Evolutionary conservation across 2,113 vertebrate genomes (phyloP).

Genomic region (Limnothrissa miodon): DNA sequence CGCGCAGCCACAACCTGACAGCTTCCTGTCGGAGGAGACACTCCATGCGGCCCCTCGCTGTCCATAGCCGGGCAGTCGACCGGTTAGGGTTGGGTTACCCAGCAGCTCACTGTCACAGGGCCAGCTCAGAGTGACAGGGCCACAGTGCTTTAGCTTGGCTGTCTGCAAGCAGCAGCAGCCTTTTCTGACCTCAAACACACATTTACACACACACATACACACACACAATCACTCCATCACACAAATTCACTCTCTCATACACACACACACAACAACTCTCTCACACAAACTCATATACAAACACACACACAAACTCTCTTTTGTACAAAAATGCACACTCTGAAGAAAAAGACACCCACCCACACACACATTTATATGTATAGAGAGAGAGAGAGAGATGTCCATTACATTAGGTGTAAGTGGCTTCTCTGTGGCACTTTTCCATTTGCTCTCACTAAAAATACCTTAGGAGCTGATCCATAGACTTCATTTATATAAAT

Average conservation of each 20-base stretch:
- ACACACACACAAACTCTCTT: not conserved
- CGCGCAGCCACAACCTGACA: constrained; percentile 23
- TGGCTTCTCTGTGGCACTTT: not conserved
- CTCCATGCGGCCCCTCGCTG: not conserved
- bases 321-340: not conserved
- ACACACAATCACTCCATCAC: not conserved
- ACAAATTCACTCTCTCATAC: not conserved
- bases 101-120: not conserved
- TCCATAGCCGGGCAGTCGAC: not conserved
- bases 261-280: not conserved
- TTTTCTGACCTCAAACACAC: too few species aligned
- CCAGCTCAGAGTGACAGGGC: not conserved
- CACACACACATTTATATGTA: not conserved
- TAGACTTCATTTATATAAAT: not conserved
- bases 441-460: not conserved
- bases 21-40: constrained; percentile 27
- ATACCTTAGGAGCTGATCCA: not conserved
- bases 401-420: not conserved
- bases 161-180: not conserved
- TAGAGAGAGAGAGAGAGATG: too few species aligned
- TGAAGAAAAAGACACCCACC: not conserved
- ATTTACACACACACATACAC: not conserved
- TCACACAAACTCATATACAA: not conserved
- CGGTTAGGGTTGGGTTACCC: not conserved
- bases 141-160: not conserved